Evolutionary conservation across 2,888 invertebrate genomes (phyloP).

Genomic region (Leistus spinibarbis): DNA sequence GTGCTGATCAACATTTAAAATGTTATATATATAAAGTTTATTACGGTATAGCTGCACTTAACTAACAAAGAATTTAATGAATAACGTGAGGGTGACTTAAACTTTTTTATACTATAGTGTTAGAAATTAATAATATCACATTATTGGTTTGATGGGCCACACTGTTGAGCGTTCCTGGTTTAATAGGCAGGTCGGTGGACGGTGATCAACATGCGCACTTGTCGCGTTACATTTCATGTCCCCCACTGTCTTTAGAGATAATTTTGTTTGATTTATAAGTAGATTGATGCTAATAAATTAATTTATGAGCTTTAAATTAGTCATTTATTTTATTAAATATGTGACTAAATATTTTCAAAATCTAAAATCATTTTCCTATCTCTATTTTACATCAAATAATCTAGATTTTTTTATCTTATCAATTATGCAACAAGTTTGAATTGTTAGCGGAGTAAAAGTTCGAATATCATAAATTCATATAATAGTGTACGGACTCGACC

Average conservation of each 20-base stretch:
- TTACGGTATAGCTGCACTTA: background rate
- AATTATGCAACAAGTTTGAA: no score
- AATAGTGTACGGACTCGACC: no score
- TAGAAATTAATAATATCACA: no score
- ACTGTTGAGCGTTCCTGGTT: background rate
- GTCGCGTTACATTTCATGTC: background rate
- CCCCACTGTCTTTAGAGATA: background rate
- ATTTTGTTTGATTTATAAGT: background rate
- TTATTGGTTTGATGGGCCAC: background rate
- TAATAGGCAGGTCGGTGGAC: constrained; percentile 25
- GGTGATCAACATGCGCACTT: constrained; percentile 27
- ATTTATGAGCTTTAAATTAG: background rate
- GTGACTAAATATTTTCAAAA: background rate
- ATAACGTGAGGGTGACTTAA: no score
- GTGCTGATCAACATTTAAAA: constrained; percentile 8
- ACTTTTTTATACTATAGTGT: no score
- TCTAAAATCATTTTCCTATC: background rate
- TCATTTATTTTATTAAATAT: background rate
- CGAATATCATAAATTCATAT: no score
- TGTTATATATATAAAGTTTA: background rate
- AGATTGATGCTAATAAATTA: background rate
- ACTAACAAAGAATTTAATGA: background rate
- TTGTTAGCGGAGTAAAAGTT: no score
- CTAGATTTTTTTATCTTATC: no score
- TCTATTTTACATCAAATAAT: no score